Base-by-base conservation (phyloP, 2,797 vertebrate species). In the Lindbergichthys nudifrons region DNA sequence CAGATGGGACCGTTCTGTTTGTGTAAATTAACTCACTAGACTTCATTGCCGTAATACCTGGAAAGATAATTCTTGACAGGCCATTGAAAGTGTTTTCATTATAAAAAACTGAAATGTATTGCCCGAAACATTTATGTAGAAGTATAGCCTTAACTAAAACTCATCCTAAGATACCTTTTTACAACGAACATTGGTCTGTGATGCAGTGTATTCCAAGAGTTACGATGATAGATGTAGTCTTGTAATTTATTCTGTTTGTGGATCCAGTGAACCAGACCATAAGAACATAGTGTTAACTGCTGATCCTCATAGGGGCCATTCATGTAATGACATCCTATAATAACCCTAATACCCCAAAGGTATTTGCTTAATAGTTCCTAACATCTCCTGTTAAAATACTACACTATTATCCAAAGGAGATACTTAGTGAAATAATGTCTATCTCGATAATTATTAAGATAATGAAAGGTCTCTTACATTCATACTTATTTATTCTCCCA, bases 1-100 rank as follows among this genome's bases (percentile, higher is more conserved):
- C 92, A 92, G 91, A 92, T 93, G 92, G 90, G 90, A 84, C 80
- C 70, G 46, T 85, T 91, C 87, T 87, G 88, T 82, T 85, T 79
- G 88, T 87, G 88, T 86, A 88, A 86, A 91, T 89, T 73, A 76
- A 84, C 79, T 83, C 73, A 36, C 62, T 75, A 77, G 19, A 61
- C 71, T 79, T 89, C 70, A 70, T 81, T 85, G 69, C 75, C 16
- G 8, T 69, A 39, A 75, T 74, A 88, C 77, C 84, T 79, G 79
- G 50, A 67, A 70, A 83, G 69, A 81, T 80, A 62, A 79, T 77
- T 43, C 72, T 26, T 85, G 86, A 84, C 66, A 69, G 61, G 36
- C 64, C 57, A 81, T 73, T 76, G 60, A 76, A 63, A 77, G 64
- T 62, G 26, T 54, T 75, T 73, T 74, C n/a, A 73, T 66, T 54